Conservation (phyloP, 1,140 invertebrate species). For the Trypoxylus dichotomus region DNA sequence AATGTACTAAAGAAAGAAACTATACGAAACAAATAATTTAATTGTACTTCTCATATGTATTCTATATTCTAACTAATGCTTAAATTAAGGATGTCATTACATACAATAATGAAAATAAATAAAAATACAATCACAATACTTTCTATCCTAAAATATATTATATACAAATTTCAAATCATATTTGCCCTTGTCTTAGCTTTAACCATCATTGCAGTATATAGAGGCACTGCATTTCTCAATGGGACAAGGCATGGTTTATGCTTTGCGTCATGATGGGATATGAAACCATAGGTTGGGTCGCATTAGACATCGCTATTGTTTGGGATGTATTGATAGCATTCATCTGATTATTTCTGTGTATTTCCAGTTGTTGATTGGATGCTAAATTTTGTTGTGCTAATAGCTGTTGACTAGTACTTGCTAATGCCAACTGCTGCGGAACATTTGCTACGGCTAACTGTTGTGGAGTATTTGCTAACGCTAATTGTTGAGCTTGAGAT, state of each 20-base stretch:
- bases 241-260: constrained; percentile 46
- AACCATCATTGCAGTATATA: not conserved
- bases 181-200: not conserved
- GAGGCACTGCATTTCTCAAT: constrained; percentile 34
- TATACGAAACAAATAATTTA: constrained; percentile 7
- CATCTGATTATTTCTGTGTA: constrained; percentile 49
- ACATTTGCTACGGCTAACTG: constrained; percentile 41
- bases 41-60: constrained; percentile 20
- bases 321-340: constrained; percentile 53
- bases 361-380: constrained; percentile 48
- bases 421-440: constrained; percentile 43
- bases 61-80: constrained; percentile 15
- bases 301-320: constrained; percentile 59
- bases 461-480: constrained; percentile 45
- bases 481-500: constrained; percentile 44
- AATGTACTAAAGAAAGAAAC: not conserved
- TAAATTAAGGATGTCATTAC: not conserved
- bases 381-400: constrained; percentile 50
- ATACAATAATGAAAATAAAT: constrained; percentile 21
- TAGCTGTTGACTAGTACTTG: constrained; percentile 46
- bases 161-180: not conserved
- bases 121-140: constrained; percentile 27
- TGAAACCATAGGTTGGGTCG: constrained; percentile 65
- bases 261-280: constrained; percentile 72
- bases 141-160: constrained; percentile 6